Conservation (phyloP, 2,888 invertebrate species). For the Ypsolopha scabrella region DNA sequence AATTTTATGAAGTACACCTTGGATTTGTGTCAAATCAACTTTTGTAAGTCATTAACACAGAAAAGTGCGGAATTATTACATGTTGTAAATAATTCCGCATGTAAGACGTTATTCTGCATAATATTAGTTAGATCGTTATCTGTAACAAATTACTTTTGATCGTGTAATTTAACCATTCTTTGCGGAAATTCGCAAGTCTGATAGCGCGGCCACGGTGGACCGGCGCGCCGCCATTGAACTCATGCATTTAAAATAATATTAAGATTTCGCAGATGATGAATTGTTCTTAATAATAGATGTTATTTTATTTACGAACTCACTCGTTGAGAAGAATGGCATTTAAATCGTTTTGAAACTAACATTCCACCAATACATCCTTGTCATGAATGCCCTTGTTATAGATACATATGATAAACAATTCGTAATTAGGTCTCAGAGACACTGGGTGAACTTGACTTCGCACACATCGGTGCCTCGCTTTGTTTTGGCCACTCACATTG, state of each 20-base stretch:
- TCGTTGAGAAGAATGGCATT: conserved; percentile 18
- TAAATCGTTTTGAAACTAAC: conserved; percentile 19
- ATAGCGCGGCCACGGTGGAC: no score
- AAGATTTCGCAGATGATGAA: neutral
- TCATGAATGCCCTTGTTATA: conserved; percentile 30
- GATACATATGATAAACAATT: conserved; percentile 23
- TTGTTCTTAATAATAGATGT: conserved; percentile 10
- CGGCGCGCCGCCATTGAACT: no score
- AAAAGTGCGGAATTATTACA: no score
- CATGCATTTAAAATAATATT: neutral
- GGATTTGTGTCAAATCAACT: no score
- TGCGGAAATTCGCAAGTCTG: no score
- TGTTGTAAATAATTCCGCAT: no score
- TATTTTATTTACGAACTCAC: conserved; percentile 17
- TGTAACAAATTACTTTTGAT: no score
- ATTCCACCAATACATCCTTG: conserved; percentile 15
- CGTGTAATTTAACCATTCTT: no score
- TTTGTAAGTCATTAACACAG: no score
- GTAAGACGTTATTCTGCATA: no score
- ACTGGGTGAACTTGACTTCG: neutral
- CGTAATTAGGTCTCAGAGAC: neutral
- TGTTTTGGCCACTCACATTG: neutral
- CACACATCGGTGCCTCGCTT: neutral
- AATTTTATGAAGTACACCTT: no score
- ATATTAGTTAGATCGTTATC: neutral